A percentile compares a stretch with the other conserved stretches of the same genome.
phyloP scores from a whole-genome alignment of 2,113 vertebrate genomes.

The Callopanchax toddi region DNA sequence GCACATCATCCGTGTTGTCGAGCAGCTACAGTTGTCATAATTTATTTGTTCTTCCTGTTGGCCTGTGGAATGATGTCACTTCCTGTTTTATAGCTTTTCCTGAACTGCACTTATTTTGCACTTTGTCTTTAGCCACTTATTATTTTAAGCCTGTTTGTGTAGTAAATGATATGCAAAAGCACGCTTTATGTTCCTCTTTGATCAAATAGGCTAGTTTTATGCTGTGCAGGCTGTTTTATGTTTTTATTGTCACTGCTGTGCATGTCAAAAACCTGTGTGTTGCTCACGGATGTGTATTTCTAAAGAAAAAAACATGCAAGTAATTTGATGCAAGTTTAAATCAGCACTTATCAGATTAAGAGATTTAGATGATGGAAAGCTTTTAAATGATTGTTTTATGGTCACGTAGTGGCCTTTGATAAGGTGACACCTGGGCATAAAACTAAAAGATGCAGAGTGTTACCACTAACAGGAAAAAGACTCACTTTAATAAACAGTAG shows the following conservation, averaged over 20 bases:
- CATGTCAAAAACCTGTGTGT: constrained; percentile 24
- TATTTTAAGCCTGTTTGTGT: constrained; percentile 45
- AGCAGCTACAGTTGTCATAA: constrained; percentile 53
- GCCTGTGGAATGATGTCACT: constrained; percentile 61
- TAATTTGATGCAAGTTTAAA: not conserved
- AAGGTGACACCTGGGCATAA: not conserved
- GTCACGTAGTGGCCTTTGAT: not conserved
- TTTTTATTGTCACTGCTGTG: constrained; percentile 1
- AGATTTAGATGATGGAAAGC: not conserved
- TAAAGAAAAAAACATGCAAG: not conserved
- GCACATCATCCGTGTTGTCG: constrained; percentile 58
- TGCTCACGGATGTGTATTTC: not conserved
- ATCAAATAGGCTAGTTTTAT: constrained; percentile 68
- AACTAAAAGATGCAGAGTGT: not conserved
- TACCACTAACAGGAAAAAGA: not conserved
- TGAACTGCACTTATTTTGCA: constrained; percentile 7
- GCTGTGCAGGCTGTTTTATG: constrained; percentile 4
- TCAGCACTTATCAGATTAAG: not conserved
- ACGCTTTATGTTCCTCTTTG: constrained; percentile 24
- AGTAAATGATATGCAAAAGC: constrained; percentile 50
- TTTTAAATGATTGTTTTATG: not conserved
- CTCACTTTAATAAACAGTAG: not conserved
- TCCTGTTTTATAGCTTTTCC: constrained; percentile 41
- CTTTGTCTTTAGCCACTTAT: constrained; percentile 24
- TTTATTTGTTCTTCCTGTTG: constrained; percentile 14